These are phyloP conservation scores for Daboia siamensis DNA, from an alignment of 2,113 vertebrate species.

Conservation along the genomic window DNA sequence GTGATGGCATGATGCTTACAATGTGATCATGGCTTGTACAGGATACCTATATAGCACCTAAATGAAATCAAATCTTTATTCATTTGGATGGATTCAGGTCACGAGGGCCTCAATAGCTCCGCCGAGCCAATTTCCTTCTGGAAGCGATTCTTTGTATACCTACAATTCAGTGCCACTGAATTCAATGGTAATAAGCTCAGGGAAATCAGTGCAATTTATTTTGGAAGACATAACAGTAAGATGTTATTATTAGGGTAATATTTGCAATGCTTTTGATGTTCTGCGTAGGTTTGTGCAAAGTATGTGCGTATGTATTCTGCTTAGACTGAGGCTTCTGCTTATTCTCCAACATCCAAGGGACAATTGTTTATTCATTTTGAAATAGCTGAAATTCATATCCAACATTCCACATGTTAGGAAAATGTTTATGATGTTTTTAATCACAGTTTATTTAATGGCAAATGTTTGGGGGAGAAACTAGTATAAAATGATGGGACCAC, in stretches of 20 bases:
- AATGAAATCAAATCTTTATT: background rate
- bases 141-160: background rate
- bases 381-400: conserved; percentile 84
- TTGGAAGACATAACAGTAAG: background rate
- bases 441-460: conserved; percentile 76
- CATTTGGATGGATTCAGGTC: background rate
- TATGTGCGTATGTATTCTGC: background rate
- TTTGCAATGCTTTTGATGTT: conserved; percentile 84
- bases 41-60: background rate
- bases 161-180: background rate
- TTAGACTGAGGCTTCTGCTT: conserved; percentile 78
- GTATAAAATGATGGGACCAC: conserved; percentile 79
- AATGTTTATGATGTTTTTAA: conserved; percentile 83
- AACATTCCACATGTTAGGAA: conserved; percentile 77
- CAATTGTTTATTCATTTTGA: conserved; percentile 95
- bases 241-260: conserved; percentile 35
- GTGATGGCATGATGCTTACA: background rate
- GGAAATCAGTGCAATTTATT: background rate
- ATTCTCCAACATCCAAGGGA: conserved; percentile 75
- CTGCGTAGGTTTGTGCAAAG: conserved; percentile 35
- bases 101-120: background rate
- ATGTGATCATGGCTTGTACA: background rate
- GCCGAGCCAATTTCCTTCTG: background rate
- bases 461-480: conserved; percentile 69
- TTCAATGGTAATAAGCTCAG: background rate